Percentiles rank a stretch among this genome's conserved stretches.
Conservation (phyloP, 2,797 vertebrate species). For the Kryptolebias ocellatus region DNA sequence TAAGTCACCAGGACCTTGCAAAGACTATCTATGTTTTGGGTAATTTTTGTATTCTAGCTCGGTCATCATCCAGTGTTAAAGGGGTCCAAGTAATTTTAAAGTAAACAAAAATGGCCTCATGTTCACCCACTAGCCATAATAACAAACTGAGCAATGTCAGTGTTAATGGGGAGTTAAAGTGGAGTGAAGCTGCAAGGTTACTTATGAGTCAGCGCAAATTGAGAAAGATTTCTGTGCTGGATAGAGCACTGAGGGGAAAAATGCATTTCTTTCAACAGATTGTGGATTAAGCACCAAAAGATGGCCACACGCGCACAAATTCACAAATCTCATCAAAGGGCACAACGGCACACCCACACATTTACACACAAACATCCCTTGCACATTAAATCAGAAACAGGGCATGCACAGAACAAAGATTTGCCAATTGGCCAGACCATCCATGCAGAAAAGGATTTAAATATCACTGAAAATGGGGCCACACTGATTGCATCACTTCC, state of each 20-base stretch:
- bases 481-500: conserved; percentile 76
- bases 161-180: neutral
- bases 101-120: neutral
- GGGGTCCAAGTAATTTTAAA: neutral
- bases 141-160: neutral
- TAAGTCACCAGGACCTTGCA: too few species aligned
- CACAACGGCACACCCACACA: conserved; percentile 45
- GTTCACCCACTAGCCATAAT: neutral
- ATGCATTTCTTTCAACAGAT: conserved; percentile 43
- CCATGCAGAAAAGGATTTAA: conserved; percentile 76
- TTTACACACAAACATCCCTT: conserved; percentile 56
- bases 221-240: conserved; percentile 12
- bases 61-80: neutral
- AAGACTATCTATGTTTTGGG: too few species aligned
- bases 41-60: too few species aligned
- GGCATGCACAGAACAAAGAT: conserved; percentile 48
- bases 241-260: conserved; percentile 7
- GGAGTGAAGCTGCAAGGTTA: conserved; percentile 24
- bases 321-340: conserved; percentile 70
- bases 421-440: conserved; percentile 64
- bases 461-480: conserved; percentile 78
- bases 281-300: conserved; percentile 60
- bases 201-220: conserved; percentile 28
- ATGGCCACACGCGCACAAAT: conserved; percentile 57
- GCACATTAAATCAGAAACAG: conserved; percentile 66